These are phyloP conservation scores for Brachypterus glaber DNA, from an alignment of 2,888 invertebrate genomes.

Conservation along the genomic window DNA sequence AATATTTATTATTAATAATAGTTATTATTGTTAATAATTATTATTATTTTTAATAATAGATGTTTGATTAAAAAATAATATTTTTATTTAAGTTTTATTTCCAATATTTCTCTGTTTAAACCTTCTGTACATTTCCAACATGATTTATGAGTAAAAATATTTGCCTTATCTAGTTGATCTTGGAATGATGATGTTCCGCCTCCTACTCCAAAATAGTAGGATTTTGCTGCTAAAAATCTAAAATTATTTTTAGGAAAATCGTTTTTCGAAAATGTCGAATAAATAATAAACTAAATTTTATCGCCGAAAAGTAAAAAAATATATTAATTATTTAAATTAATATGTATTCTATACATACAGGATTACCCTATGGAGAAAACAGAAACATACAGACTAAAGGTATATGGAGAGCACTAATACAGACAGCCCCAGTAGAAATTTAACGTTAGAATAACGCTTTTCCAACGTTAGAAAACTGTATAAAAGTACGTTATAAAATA, in stretches of 20 bases:
- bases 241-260: constrained; percentile 12
- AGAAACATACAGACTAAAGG: no score
- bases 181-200: constrained; percentile 76
- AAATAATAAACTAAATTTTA: constrained; percentile 5
- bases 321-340: no score
- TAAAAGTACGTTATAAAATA: no score
- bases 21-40: background rate
- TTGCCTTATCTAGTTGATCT: constrained; percentile 46
- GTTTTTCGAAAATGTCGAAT: constrained; percentile 5
- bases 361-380: no score
- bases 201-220: constrained; percentile 91
- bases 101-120: constrained; percentile 53
- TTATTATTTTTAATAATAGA: background rate
- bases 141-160: constrained; percentile 45
- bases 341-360: no score
- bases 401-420: no score
- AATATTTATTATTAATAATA: no score
- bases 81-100: constrained; percentile 36
- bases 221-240: constrained; percentile 77
- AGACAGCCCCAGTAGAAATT: no score
- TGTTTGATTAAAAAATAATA: background rate
- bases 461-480: no score
- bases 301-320: no score
- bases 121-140: constrained; percentile 59
- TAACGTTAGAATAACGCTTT: no score